Conservation (phyloP, 1,140 invertebrate genomes). For the Drosophila kikkawai region DNA sequence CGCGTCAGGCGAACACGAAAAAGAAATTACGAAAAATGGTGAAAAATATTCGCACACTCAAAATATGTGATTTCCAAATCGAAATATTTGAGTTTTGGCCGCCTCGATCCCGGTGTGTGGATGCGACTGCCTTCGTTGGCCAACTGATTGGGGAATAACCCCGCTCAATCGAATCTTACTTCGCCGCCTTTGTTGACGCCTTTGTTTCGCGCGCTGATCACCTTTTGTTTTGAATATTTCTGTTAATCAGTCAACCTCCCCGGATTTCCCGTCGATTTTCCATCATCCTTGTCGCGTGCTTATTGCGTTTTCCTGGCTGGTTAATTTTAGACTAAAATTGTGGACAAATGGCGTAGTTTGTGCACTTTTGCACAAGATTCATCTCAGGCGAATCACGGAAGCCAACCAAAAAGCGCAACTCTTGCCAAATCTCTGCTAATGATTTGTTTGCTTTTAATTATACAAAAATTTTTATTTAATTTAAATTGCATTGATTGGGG, state of each 20-base stretch:
- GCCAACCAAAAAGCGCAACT: constrained; percentile 22
- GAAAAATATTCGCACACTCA: constrained; percentile 29
- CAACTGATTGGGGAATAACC: constrained; percentile 31
- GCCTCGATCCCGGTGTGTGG: constrained; percentile 40
- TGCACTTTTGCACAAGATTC: constrained; percentile 46
- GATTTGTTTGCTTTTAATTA: constrained; percentile 74
- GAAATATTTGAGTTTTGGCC: constrained; percentile 11
- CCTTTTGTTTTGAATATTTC: constrained; percentile 50
- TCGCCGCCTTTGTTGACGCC: constrained; percentile 35
- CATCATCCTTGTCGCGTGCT: constrained; percentile 72
- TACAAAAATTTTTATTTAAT: constrained; percentile 50
- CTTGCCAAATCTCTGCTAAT: constrained; percentile 57
- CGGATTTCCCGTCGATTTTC: constrained; percentile 6
- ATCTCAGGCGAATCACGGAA: constrained; percentile 21
- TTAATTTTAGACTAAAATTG: constrained; percentile 43
- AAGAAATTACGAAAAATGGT: constrained; percentile 47
- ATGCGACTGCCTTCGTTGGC: constrained; percentile 40
- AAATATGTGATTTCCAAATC: constrained; percentile 24
- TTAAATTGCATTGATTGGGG: constrained; percentile 63
- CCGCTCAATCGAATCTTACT: constrained; percentile 19
- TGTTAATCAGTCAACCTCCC: constrained; percentile 57
- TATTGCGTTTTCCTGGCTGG: constrained; percentile 45
- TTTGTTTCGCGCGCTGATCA: constrained; percentile 39
- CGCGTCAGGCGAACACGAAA: constrained; percentile 45
- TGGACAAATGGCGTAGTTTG: constrained; percentile 62